These are phyloP conservation scores for Excalfactoria chinensis DNA, from an alignment of 2,113 vertebrate genomes.

Conservation along the genomic window DNA sequence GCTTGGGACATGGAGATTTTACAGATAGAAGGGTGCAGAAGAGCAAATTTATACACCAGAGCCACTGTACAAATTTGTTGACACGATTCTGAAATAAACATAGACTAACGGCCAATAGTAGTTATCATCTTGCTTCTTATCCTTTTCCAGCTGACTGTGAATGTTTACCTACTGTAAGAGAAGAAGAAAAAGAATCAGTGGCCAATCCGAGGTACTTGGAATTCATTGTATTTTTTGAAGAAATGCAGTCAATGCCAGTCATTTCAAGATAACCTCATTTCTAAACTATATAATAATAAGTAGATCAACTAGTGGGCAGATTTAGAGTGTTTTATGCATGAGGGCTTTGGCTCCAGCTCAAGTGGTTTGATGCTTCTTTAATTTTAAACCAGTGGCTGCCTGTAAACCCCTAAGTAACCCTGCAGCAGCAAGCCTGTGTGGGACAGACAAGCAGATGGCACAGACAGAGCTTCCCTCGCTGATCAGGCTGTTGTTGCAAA, in stretches of 20 bases:
- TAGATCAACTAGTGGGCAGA: background rate
- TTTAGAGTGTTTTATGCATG: background rate
- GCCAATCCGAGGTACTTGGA: constrained; percentile 76
- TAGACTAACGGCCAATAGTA: background rate
- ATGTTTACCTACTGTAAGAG: constrained; percentile 80
- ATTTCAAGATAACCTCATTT: background rate
- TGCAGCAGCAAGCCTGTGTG: background rate
- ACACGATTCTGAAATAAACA: background rate
- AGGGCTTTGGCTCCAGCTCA: background rate
- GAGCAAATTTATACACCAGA: background rate
- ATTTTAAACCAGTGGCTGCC: background rate
- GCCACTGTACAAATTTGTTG: background rate
- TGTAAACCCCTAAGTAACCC: background rate
- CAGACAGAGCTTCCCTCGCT: constrained; percentile 23
- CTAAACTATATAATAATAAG: background rate
- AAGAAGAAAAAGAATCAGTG: constrained; percentile 83
- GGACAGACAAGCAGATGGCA: constrained; percentile 45
- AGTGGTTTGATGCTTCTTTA: background rate
- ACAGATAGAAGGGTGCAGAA: background rate
- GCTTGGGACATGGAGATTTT: background rate
- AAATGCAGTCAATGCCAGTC: background rate
- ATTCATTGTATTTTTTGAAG: background rate
- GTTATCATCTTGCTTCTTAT: background rate
- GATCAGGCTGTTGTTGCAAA: constrained; percentile 25
- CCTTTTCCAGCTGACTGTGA: constrained; percentile 73